Evolutionary conservation across 2,888 invertebrate genomes (phyloP).

Genomic region (Megastigmus dorsalis): DNA sequence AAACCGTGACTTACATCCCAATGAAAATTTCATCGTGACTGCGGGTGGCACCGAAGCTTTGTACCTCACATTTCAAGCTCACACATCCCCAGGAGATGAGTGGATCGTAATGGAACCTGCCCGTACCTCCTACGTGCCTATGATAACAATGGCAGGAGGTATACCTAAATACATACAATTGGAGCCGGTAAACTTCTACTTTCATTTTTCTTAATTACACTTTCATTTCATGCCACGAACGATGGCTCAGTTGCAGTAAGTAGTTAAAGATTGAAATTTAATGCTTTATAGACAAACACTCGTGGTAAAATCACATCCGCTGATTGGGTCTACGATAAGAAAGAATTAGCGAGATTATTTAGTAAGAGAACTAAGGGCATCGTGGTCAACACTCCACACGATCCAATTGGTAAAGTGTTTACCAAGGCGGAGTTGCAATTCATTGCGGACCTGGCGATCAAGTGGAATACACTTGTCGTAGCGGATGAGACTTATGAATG

Average conservation of each 20-base stretch:
- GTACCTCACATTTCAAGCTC: slow-evolving; percentile 89
- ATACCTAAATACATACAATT: slow-evolving; percentile 90
- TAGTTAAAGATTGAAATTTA: background rate
- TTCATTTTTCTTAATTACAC: slow-evolving; percentile 58
- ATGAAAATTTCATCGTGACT: slow-evolving; percentile 91
- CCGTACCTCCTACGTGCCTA: slow-evolving; percentile 97
- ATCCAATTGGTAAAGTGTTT: slow-evolving; percentile 96
- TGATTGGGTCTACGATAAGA: slow-evolving; percentile 92
- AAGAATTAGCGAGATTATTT: slow-evolving; percentile 87
- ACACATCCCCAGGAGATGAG: slow-evolving; percentile 90
- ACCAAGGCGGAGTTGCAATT: slow-evolving; percentile 80
- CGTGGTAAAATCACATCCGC: slow-evolving; percentile 80
- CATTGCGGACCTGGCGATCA: slow-evolving; percentile 92
- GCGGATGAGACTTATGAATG: slow-evolving; percentile 99
- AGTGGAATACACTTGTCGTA: slow-evolving; percentile 92
- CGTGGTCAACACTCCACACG: slow-evolving; percentile 96
- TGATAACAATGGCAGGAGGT: slow-evolving; percentile 92
- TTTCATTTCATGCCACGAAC: background rate
- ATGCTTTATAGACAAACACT: slow-evolving; percentile 71
- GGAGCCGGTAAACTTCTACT: slow-evolving; percentile 79
- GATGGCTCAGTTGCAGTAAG: background rate
- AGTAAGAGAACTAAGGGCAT: slow-evolving; percentile 93
- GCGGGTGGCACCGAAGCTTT: slow-evolving; percentile 96
- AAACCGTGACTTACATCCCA: slow-evolving; percentile 85
- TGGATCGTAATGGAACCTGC: slow-evolving; percentile 98